A percentile compares a stretch with the other conserved stretches of the same genome.
Conservation (phyloP, 2,113 vertebrate genomes). For the Alces alces region DNA sequence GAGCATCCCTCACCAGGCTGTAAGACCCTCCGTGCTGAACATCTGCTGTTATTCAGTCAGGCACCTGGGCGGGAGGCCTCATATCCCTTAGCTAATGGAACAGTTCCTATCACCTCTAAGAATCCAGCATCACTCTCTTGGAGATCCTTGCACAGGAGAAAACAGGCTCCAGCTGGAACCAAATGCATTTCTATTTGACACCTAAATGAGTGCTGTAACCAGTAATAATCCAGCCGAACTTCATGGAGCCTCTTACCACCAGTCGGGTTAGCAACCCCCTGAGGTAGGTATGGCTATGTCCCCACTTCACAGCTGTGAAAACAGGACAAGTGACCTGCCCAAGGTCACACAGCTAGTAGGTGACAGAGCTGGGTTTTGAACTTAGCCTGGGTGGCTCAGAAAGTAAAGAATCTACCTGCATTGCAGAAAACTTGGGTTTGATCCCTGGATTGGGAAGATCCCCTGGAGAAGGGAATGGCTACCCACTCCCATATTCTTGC, state of each 20-base stretch:
- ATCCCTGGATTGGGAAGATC: too few species aligned
- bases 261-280: too few species aligned
- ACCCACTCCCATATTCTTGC: too few species aligned
- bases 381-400: background rate
- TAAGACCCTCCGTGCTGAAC: background rate
- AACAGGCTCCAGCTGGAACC: background rate
- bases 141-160: background rate
- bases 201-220: background rate
- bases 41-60: background rate
- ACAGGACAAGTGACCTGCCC: background rate
- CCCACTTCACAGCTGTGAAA: background rate
- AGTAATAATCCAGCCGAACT: background rate
- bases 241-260: background rate
- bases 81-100: background rate
- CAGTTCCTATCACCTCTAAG: background rate
- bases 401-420: too few species aligned
- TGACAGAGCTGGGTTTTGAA: background rate
- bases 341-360: background rate
- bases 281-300: background rate
- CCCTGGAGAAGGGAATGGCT: too few species aligned
- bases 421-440: too few species aligned
- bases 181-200: background rate
- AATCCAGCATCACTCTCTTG: background rate
- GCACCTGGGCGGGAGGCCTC: background rate
- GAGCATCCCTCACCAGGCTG: background rate